Evolutionary conservation across 2,888 invertebrate genomes (phyloP), one percentile per base, ranked within the genome.

Genomic region (Cecidostiba fungosa): DNA sequence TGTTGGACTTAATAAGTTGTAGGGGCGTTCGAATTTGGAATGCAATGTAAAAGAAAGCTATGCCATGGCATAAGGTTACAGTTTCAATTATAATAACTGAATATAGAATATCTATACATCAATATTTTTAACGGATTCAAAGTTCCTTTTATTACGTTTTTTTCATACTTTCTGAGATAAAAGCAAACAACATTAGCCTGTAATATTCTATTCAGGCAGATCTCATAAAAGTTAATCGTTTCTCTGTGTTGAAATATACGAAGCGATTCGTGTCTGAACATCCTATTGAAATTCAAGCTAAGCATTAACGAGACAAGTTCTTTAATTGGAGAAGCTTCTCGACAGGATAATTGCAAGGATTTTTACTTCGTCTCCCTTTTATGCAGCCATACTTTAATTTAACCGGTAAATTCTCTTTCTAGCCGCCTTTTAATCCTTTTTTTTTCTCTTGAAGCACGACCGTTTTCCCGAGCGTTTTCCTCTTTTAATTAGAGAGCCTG

Each of bases 241-340:
- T 59, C 1, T 36, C 19, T 78, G 73, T 32, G 43, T 32, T 26
- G 19, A 74, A 69, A 69, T 14, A 50, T n/a, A 16, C 54, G 23
- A 83, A 62, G 62, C 23, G 6, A 73, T 73, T 32, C 47, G 8
- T 66, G 36, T 39, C 62, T 70, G 16, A 79, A 29, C 23, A 23
- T 79, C 36, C 32, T 50, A 84, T 80, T 73, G 66, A 73, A 78
- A 78, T 74, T 84, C 59, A 69, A 59, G 50, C 47, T 23, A 77
- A 79, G 79, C 73, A 54, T 80, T 77, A 85, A 70, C 76, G 50
- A 79, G 54, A 84, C 84, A 70, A 79, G 84, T 76, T 80, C 69
- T 80, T 80, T 78, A 79, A 84, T 84, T 84, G 79, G 79, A 54
- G 50, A 47, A 73, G 39, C 39, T n/a, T n/a, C n/a, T 39, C 29